Evolutionary conservation across 1,140 invertebrate species (phyloP).

Genomic region (Megalopta genalis): DNA sequence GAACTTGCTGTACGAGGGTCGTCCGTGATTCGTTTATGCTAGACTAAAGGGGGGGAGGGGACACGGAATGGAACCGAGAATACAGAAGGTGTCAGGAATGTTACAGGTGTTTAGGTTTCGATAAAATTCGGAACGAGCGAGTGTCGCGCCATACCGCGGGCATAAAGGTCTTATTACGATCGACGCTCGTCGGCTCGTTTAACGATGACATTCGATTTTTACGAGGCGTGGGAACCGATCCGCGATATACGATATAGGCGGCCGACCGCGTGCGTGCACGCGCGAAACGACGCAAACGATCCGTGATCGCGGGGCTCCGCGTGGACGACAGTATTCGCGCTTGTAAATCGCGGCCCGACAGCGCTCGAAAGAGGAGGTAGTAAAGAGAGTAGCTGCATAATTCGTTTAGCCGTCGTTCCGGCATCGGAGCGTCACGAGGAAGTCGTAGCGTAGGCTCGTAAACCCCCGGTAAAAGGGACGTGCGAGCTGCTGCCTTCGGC

Average conservation of each 20-base stretch:
- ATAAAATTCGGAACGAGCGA: not conserved
- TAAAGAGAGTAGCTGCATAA: conserved; percentile 31
- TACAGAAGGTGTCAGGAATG: not conserved
- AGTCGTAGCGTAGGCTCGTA: conserved; percentile 28
- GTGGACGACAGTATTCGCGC: not conserved
- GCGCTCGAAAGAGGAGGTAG: conserved; percentile 17
- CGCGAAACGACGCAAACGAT: conserved; percentile 3
- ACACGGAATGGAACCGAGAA: too few relatives aligned
- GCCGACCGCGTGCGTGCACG: conserved; percentile 35
- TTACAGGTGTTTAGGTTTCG: not conserved
- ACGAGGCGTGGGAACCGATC: conserved; percentile 61
- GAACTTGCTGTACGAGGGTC: too few relatives aligned
- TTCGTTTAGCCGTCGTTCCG: conserved; percentile 21
- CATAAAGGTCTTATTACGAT: conserved; percentile 51
- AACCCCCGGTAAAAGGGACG: not conserved
- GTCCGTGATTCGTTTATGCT: too few relatives aligned
- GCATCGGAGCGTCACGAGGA: conserved; percentile 25
- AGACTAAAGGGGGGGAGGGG: too few relatives aligned
- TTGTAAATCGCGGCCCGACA: conserved; percentile 41
- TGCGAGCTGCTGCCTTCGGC: not conserved
- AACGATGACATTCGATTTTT: conserved; percentile 60
- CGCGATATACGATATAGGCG: too few relatives aligned
- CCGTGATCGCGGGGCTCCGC: not conserved
- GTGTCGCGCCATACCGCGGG: not conserved
- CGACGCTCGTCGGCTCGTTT: conserved; percentile 60